Conservation (phyloP, 30 jellyfish, hydroid and myxozoan species). For the Cassiopea andromeda region DNA sequence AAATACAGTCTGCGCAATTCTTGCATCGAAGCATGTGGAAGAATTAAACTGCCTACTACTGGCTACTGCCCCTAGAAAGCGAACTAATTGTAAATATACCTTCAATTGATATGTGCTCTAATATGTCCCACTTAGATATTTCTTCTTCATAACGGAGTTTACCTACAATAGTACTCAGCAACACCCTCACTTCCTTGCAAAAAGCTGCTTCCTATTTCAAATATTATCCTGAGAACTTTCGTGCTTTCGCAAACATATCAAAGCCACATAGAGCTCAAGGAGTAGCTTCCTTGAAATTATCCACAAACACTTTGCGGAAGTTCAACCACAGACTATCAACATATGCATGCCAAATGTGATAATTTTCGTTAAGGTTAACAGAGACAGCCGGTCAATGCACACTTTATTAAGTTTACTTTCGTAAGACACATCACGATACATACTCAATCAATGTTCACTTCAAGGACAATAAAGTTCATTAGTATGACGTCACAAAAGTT, state of each 20-base stretch:
- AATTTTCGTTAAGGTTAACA: neutral
- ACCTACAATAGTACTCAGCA: neutral
- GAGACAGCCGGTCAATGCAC: neutral
- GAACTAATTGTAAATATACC: no score
- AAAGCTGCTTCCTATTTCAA: slow-evolving; percentile 34
- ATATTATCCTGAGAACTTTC: neutral
- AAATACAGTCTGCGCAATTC: no score
- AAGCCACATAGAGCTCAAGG: neutral
- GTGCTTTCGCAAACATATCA: neutral
- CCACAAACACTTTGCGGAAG: slow-evolving; percentile 35
- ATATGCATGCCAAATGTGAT: slow-evolving; percentile 40
- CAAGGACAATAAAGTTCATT: no score
- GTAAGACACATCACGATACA: no score
- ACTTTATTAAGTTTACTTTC: neutral
- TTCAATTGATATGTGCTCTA: neutral
- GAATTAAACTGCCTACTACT: no score
- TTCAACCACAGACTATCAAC: slow-evolving; percentile 9
- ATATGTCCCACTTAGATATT: neutral
- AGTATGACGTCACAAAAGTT: no score
- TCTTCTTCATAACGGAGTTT: neutral
- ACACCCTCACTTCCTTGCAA: slow-evolving; percentile 22
- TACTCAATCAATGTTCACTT: no score
- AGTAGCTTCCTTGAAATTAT: neutral
- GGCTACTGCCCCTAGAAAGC: no score
- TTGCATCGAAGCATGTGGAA: no score